These are phyloP conservation scores for Parascotia fuliginaria DNA, from an alignment of 2,888 invertebrate genomes.

Conservation along the genomic window DNA sequence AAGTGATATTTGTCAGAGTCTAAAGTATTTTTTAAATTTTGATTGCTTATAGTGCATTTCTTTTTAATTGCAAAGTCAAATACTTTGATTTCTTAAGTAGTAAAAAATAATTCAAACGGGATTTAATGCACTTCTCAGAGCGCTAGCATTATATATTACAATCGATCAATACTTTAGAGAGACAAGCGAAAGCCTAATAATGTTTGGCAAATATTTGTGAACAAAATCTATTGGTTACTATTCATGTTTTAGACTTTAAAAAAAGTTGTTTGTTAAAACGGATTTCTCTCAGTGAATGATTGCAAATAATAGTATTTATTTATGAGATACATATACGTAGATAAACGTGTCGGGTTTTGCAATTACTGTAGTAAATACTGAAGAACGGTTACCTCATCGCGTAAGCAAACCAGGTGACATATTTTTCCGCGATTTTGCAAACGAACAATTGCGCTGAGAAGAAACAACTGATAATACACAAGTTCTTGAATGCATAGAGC, in stretches of 20 bases:
- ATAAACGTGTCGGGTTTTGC: constrained; percentile 37
- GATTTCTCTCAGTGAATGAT: constrained; percentile 24
- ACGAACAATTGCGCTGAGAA: constrained; percentile 25
- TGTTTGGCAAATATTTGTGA: background rate
- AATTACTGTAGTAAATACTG: constrained; percentile 38
- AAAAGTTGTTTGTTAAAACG: constrained; percentile 6
- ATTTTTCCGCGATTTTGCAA: constrained; percentile 40
- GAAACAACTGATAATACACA: constrained; percentile 16
- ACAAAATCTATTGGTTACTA: background rate
- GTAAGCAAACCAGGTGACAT: constrained; percentile 32
- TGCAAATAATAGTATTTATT: constrained; percentile 32
- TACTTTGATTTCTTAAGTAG: too few relatives aligned
- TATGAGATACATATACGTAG: constrained; percentile 34
- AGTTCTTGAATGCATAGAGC: background rate
- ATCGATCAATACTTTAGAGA: too few relatives aligned
- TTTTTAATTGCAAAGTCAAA: too few relatives aligned
- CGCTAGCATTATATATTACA: too few relatives aligned
- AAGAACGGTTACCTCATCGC: constrained; percentile 33
- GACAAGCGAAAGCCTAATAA: background rate
- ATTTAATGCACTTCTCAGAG: too few relatives aligned
- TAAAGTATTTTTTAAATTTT: too few relatives aligned
- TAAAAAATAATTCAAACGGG: too few relatives aligned
- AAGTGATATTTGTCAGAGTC: too few relatives aligned
- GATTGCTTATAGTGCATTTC: too few relatives aligned
- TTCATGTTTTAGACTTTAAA: background rate